Conservation (phyloP, 2,797 vertebrate genomes). For the Petrocephalus schoutedeni region DNA sequence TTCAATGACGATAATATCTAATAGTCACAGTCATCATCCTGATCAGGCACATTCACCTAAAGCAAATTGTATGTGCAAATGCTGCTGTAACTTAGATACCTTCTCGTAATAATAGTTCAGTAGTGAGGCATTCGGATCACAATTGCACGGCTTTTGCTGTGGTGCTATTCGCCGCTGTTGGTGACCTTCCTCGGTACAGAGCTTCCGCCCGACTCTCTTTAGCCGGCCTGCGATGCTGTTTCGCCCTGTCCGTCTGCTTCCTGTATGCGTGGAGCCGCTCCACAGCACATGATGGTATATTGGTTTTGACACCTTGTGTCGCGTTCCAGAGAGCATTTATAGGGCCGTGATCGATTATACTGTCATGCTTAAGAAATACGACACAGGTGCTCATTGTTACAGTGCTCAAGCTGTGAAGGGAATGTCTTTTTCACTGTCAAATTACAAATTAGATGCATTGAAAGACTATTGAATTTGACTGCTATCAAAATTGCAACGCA, state of each 20-base stretch:
- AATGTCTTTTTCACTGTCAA: slow-evolving; percentile 54
- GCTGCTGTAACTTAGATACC: background rate
- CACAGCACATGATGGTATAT: slow-evolving; percentile 56
- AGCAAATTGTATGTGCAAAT: background rate
- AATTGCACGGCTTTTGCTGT: background rate
- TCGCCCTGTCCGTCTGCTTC: slow-evolving; percentile 42
- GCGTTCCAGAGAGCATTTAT: slow-evolving; percentile 58
- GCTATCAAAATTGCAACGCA: slow-evolving; percentile 20
- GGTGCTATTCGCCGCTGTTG: background rate
- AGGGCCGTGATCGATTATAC: slow-evolving; percentile 68
- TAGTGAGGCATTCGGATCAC: background rate
- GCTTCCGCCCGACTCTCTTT: slow-evolving; percentile 34
- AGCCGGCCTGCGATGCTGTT: background rate
- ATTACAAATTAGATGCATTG: slow-evolving; percentile 25
- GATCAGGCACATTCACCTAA: background rate
- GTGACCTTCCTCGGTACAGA: background rate
- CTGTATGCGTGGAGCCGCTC: slow-evolving; percentile 34
- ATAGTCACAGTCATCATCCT: background rate
- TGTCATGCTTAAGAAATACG: slow-evolving; percentile 61
- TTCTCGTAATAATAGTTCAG: background rate
- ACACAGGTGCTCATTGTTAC: slow-evolving; percentile 67
- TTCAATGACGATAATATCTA: background rate
- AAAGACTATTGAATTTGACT: slow-evolving; percentile 50
- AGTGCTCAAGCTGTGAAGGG: slow-evolving; percentile 65
- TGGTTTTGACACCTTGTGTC: slow-evolving; percentile 53